Conservation (phyloP, 2,113 vertebrate genomes). For the Sitta europaea region DNA sequence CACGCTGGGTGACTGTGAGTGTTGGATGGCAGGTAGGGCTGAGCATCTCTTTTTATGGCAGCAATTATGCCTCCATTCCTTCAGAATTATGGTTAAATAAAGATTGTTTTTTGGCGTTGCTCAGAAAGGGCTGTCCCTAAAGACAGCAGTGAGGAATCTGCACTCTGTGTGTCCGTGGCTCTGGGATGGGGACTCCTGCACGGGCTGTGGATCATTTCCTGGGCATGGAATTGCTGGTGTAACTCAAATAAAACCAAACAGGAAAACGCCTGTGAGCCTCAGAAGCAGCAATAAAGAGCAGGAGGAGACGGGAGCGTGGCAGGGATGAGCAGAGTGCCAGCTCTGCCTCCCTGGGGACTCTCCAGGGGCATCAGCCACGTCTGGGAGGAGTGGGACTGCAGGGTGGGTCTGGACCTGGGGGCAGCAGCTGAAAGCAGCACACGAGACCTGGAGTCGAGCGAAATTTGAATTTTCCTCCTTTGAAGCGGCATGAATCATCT, state of each 20-base stretch:
- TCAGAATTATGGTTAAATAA: background rate
- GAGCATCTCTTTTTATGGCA: background rate
- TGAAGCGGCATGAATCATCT: background rate
- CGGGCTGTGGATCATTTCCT: background rate
- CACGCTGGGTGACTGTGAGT: background rate
- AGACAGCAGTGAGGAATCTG: background rate
- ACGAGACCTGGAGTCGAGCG: background rate
- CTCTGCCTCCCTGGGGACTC: background rate
- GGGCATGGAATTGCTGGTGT: background rate
- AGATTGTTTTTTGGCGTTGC: background rate
- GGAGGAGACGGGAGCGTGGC: background rate
- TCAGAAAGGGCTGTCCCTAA: background rate
- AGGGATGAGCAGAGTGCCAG: background rate
- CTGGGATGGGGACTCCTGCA: background rate
- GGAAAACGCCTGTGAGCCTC: background rate
- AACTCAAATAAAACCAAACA: background rate
- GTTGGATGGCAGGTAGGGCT: background rate
- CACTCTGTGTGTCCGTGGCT: background rate
- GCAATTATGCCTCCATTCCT: background rate
- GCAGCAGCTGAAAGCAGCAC: background rate
- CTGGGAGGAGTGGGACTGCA: background rate
- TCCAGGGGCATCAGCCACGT: background rate
- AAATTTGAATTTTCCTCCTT: background rate
- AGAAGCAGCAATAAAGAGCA: background rate
- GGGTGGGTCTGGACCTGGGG: background rate